Evolutionary conservation across 1,140 invertebrate species (phyloP).

Genomic region (Bombus sibiricus): DNA sequence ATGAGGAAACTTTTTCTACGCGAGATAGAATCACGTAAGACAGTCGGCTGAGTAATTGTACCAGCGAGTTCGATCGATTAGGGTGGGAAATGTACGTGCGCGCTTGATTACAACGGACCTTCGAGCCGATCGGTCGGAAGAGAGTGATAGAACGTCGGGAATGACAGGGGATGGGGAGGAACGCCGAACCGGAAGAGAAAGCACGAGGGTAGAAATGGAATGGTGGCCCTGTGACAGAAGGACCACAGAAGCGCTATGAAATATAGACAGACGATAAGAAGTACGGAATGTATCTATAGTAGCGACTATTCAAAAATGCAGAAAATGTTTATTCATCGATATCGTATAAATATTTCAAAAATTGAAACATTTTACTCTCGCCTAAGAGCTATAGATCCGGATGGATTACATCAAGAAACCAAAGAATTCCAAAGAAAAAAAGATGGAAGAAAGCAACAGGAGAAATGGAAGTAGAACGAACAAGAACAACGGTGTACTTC

Average conservation of each 20-base stretch:
- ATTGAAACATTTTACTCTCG: background rate
- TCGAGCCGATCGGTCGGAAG: conserved; percentile 56
- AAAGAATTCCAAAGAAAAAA: background rate
- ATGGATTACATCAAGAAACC: background rate
- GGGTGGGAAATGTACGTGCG: conserved; percentile 47
- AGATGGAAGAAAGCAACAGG: background rate
- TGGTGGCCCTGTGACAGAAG: background rate
- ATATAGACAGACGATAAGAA: background rate
- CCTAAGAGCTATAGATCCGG: background rate
- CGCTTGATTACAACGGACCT: conserved; percentile 60
- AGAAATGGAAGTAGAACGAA: background rate
- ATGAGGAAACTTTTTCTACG: background rate
- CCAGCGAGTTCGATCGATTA: conserved; percentile 58
- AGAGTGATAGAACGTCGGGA: conserved; percentile 48
- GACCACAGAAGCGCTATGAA: background rate
- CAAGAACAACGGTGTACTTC: background rate
- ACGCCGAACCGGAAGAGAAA: conserved; percentile 26
- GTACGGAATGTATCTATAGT: background rate
- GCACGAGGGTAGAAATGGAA: background rate
- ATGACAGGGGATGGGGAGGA: background rate
- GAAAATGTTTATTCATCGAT: background rate
- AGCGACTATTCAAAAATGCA: background rate
- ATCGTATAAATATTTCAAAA: background rate
- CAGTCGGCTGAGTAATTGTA: conserved; percentile 52
- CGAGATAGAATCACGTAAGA: conserved; percentile 44